Conservation (phyloP, 1,140 invertebrate species). For the Nasonia longicornis region DNA sequence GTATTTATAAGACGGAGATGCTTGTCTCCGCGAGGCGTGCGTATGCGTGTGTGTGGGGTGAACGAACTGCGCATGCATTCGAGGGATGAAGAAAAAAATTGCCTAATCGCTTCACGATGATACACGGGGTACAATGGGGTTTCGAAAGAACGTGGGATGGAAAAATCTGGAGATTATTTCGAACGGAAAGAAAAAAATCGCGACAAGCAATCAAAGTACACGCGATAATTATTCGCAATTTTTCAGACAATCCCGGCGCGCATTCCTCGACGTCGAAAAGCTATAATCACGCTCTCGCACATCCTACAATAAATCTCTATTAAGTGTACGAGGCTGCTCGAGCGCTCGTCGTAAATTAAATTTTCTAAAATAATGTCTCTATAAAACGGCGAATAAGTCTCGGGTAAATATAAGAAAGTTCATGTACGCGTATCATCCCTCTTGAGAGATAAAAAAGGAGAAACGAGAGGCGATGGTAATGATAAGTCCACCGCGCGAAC, state of each 20-base stretch:
- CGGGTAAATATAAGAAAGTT: background rate
- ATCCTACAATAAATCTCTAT: conserved; percentile 36
- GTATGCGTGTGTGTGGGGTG: background rate
- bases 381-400: conserved; percentile 21
- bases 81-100: background rate
- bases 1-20: background rate
- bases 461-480: conserved; percentile 49
- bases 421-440: background rate
- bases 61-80: background rate
- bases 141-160: background rate
- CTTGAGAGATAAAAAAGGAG: conserved; percentile 48
- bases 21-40: background rate
- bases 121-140: background rate
- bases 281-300: conserved; percentile 17
- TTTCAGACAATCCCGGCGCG: background rate
- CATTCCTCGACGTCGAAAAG: conserved; percentile 22
- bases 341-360: conserved; percentile 21
- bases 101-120: background rate
- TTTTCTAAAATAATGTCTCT: conserved; percentile 36
- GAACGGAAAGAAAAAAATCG: background rate
- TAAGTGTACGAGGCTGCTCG: conserved; percentile 7
- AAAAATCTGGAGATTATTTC: background rate
- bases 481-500: conserved; percentile 37
- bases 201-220: background rate
- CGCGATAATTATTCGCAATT: background rate